phyloP scores from a whole-genome alignment of 2,797 vertebrate species.

The Pelodytes ibericus region DNA sequence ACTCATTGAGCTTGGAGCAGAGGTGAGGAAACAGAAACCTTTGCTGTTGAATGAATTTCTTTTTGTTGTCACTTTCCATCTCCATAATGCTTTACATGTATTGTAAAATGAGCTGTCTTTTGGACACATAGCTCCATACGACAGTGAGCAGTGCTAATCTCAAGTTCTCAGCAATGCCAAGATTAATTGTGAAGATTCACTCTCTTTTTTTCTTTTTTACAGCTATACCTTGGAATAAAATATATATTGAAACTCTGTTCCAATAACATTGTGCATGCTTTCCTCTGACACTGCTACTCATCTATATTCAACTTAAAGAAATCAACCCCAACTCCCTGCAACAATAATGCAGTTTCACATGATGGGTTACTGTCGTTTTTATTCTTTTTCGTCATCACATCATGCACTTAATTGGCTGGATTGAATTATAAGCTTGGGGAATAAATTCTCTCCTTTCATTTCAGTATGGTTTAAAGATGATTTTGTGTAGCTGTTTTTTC shows the following conservation, averaged over 20 bases:
- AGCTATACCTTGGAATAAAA: neutral
- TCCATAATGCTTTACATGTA: constrained; percentile 51
- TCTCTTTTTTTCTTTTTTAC: neutral
- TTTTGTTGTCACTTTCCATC: constrained; percentile 52
- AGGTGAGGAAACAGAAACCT: constrained; percentile 51
- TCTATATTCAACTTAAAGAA: no score
- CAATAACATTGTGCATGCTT: neutral
- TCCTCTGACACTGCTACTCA: neutral
- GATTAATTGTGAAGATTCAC: constrained; percentile 4
- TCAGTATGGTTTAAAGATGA: no score
- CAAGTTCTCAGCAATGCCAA: neutral
- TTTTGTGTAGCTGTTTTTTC: no score
- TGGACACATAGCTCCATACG: constrained; percentile 25
- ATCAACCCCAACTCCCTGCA: no score
- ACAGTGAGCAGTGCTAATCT: neutral
- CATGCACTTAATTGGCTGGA: no score
- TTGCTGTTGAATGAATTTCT: constrained; percentile 48
- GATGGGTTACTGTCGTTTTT: no score
- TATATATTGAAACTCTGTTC: neutral
- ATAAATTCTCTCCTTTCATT: no score
- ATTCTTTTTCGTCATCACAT: no score
- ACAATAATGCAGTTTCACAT: no score
- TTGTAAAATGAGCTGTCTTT: constrained; percentile 51
- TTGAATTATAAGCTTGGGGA: no score
- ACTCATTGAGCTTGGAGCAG: constrained; percentile 43